A percentile compares a stretch with the other conserved stretches of the same genome.
Evolutionary conservation across 2,797 vertebrate genomes (phyloP).

Genomic region (Typhlichthys subterraneus): DNA sequence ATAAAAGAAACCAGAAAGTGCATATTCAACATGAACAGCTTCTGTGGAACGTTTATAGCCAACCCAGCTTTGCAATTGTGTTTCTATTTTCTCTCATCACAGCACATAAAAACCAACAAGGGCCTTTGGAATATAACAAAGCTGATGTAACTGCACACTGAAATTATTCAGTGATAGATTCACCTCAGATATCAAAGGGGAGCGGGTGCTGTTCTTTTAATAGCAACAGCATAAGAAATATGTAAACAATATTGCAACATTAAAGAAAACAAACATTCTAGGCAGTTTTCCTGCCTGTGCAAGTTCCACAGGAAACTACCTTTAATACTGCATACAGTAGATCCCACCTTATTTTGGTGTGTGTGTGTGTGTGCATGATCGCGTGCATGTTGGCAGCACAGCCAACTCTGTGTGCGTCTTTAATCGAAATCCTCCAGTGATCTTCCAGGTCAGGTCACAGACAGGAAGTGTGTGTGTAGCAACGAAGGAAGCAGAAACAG

Average conservation of each 20-base stretch:
- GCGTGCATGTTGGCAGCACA: conserved; percentile 31
- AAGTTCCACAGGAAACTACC: conserved; percentile 38
- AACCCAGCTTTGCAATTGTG: neutral
- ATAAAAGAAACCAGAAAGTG: conserved; percentile 5
- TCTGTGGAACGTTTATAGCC: neutral
- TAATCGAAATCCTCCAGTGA: conserved; percentile 59
- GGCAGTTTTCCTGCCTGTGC: too few species aligned
- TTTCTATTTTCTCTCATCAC: conserved; percentile 25
- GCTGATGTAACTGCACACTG: conserved; percentile 45
- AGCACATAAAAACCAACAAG: conserved; percentile 36
- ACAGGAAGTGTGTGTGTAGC: conserved; percentile 76
- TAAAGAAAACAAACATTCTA: conserved; percentile 10
- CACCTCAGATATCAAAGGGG: conserved; percentile 4
- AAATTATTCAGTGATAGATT: conserved; percentile 54
- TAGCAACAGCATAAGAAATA: too few species aligned
- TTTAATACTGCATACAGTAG: conserved; percentile 37
- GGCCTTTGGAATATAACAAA: conserved; percentile 51
- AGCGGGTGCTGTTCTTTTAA: too few species aligned
- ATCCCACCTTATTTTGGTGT: conserved; percentile 33
- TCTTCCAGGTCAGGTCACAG: conserved; percentile 66
- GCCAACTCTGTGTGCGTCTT: conserved; percentile 53
- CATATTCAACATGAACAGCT: conserved; percentile 38
- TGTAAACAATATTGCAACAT: too few species aligned
- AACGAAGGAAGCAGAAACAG: conserved; percentile 79
- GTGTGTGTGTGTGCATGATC: conserved; percentile 17